These are phyloP conservation scores for Entelurus aequoreus DNA, from an alignment of 2,113 vertebrate genomes.

Conservation along the genomic window DNA sequence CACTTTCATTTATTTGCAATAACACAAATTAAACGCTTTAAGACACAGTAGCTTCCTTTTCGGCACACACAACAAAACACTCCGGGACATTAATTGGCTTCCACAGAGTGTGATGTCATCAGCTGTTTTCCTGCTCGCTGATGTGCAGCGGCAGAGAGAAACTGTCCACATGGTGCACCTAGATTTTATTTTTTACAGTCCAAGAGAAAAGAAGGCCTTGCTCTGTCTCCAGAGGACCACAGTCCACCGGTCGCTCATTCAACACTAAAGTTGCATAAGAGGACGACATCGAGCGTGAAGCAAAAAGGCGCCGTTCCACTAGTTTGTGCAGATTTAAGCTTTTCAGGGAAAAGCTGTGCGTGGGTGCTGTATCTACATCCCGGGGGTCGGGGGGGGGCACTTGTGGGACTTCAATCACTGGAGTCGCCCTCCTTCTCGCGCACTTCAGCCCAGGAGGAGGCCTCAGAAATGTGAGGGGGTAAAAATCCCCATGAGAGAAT, in stretches of 20 bases:
- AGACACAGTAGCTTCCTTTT: no score
- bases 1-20: no score
- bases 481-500: constrained; percentile 22
- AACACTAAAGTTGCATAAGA: constrained; percentile 44
- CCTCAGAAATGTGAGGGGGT: constrained; percentile 27
- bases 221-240: constrained; percentile 11
- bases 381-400: constrained; percentile 36
- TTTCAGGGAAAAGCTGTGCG: constrained; percentile 49
- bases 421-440: constrained; percentile 49
- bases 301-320: constrained; percentile 51
- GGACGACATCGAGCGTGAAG: constrained; percentile 29
- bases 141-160: background rate
- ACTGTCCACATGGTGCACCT: constrained; percentile 16
- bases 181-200: constrained; percentile 16
- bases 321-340: constrained; percentile 32
- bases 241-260: constrained; percentile 17
- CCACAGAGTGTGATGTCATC: background rate
- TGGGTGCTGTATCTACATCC: constrained; percentile 66
- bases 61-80: constrained; percentile 1
- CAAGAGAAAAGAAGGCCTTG: constrained; percentile 12
- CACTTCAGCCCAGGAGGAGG: constrained; percentile 49
- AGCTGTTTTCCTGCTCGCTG: constrained; percentile 11
- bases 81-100: background rate
- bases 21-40: no score
- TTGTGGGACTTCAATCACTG: constrained; percentile 56